phyloP scores from a whole-genome alignment of 2,797 vertebrate species.

The Crocidura indochinensis region DNA sequence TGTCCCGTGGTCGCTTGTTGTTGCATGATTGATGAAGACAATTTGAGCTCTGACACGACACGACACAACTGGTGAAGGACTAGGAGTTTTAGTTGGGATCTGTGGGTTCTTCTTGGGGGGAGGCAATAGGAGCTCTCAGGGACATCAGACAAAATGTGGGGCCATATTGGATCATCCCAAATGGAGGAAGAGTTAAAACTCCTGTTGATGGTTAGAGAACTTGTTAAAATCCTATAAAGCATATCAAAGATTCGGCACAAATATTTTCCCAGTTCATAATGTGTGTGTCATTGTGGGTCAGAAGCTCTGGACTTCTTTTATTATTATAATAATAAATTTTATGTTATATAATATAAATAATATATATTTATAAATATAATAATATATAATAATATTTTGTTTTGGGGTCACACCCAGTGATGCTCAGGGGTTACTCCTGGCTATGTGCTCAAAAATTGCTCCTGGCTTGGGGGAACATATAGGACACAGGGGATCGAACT shows the following conservation, averaged over 20 bases:
- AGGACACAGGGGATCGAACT: too few relatives aligned
- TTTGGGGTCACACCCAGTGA: too few relatives aligned
- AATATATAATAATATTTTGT: too few relatives aligned
- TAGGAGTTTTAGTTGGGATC: neutral
- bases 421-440: too few relatives aligned
- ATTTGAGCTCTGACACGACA: neutral
- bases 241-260: neutral
- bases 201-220: neutral
- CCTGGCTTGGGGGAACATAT: too few relatives aligned
- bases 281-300: too few relatives aligned
- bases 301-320: too few relatives aligned
- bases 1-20: neutral
- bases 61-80: neutral
- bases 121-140: neutral
- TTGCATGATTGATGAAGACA: constrained; percentile 38
- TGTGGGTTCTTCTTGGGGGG: neutral
- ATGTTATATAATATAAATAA: too few relatives aligned
- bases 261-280: too few relatives aligned
- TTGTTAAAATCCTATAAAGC: neutral
- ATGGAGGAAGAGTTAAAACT: neutral
- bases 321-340: too few relatives aligned
- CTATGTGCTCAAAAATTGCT: too few relatives aligned
- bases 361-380: too few relatives aligned
- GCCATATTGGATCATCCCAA: neutral
- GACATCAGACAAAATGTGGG: neutral